Evolutionary conservation across 2,113 vertebrate species (phyloP).

Genomic region (Podarcis raffonei): DNA sequence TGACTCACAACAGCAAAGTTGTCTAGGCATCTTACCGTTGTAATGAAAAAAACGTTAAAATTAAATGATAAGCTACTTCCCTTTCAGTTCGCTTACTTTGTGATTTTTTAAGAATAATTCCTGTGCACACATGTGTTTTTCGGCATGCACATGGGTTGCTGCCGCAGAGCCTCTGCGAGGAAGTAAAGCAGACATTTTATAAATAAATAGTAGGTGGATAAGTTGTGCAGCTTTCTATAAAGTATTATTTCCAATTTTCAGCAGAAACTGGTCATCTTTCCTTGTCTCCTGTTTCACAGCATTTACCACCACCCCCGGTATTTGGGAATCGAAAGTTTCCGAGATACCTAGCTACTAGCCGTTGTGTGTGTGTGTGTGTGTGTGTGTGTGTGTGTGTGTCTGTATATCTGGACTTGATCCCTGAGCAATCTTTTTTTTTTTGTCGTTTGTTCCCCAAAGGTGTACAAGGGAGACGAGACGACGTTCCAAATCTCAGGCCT

Average conservation of each 20-base stretch:
- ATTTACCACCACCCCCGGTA: background rate
- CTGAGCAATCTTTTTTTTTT: background rate
- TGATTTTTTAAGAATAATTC: background rate
- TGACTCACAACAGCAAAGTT: background rate
- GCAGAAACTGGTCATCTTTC: background rate
- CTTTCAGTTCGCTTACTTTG: background rate
- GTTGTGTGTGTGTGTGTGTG: background rate
- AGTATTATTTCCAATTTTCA: background rate
- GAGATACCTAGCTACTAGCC: too few relatives aligned
- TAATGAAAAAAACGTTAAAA: background rate
- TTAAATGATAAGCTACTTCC: background rate
- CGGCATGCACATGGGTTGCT: too few relatives aligned
- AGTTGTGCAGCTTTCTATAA: too few relatives aligned
- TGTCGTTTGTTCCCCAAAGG: slow-evolving; percentile 69
- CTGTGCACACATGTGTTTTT: background rate
- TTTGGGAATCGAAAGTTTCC: background rate
- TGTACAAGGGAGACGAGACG: slow-evolving; percentile 95
- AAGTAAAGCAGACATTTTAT: background rate
- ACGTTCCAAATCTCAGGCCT: slow-evolving; percentile 92
- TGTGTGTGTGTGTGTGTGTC: background rate
- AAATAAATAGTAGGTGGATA: background rate
- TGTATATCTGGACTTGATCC: background rate
- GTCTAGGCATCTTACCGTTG: background rate
- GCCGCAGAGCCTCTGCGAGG: background rate
- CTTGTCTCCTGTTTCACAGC: background rate